phyloP scores from a whole-genome alignment of 2,113 vertebrate species.

The Puma concolor region DNA sequence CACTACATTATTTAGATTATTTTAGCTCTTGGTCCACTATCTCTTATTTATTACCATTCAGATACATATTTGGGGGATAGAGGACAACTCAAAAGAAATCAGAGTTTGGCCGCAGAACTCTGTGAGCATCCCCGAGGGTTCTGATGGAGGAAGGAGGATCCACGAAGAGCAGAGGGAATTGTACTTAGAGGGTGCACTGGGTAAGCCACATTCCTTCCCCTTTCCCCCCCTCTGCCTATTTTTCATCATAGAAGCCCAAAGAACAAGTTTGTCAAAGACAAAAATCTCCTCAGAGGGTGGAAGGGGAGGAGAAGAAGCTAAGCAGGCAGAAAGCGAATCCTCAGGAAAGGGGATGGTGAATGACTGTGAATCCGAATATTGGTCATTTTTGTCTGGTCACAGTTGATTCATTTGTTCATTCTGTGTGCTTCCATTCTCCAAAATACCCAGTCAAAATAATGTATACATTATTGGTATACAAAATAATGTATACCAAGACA shows the following conservation, averaged over 20 bases:
- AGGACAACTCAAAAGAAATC: not conserved
- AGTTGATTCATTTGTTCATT: not conserved
- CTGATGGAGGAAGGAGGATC: no score
- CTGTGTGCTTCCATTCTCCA: not conserved
- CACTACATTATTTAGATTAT: not conserved
- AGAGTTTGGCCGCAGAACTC: not conserved
- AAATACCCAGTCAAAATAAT: not conserved
- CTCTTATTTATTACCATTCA: not conserved
- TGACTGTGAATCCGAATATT: not conserved
- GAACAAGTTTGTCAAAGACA: not conserved
- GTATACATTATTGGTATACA: no score
- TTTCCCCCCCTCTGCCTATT: not conserved
- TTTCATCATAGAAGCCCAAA: not conserved
- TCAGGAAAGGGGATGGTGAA: not conserved
- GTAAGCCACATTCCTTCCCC: not conserved
- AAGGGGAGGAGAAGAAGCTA: not conserved
- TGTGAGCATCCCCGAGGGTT: not conserved
- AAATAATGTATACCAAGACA: not conserved
- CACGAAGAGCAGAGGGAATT: not conserved
- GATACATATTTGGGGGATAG: not conserved
- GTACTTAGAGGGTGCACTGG: rapidly evolving
- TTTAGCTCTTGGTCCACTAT: not conserved
- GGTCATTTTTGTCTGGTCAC: not conserved
- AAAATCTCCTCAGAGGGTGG: not conserved
- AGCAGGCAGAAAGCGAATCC: not conserved